These are phyloP conservation scores for Smithornis capensis DNA, from an alignment of 2,113 vertebrate species.

Conservation along the genomic window DNA sequence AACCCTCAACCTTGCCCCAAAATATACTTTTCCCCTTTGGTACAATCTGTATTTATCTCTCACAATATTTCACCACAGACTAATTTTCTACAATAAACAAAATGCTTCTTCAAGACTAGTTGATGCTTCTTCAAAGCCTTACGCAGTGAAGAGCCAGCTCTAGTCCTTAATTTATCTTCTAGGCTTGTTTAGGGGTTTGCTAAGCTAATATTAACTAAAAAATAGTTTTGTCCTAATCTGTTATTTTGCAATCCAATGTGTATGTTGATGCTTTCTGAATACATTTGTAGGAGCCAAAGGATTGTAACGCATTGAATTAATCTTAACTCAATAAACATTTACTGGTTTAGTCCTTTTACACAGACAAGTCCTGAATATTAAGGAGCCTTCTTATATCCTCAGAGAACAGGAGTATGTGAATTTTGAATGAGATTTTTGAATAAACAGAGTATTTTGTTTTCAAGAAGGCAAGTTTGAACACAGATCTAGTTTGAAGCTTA, in stretches of 20 bases:
- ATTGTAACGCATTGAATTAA: neutral
- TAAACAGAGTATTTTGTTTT: neutral
- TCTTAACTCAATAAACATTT: neutral
- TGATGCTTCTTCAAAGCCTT: neutral
- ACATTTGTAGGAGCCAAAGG: neutral
- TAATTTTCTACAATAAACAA: neutral
- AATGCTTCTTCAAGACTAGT: neutral
- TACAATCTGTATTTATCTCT: neutral
- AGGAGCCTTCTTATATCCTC: neutral
- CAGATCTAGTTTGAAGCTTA: neutral
- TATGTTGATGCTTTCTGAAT: neutral
- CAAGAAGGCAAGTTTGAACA: neutral
- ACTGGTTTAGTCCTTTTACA: neutral
- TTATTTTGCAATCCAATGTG: neutral
- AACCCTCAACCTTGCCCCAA: neutral
- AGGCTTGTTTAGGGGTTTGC: rapidly evolving
- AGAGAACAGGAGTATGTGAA: neutral
- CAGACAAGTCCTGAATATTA: neutral
- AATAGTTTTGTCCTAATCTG: neutral
- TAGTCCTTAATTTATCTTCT: neutral
- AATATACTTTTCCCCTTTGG: neutral
- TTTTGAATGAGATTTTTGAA: neutral
- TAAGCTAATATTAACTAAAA: neutral
- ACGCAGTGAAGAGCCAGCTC: neutral
- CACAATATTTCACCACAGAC: neutral